Base-by-base conservation (phyloP, 1,140 invertebrate species). In the Cephus cinctus region DNA sequence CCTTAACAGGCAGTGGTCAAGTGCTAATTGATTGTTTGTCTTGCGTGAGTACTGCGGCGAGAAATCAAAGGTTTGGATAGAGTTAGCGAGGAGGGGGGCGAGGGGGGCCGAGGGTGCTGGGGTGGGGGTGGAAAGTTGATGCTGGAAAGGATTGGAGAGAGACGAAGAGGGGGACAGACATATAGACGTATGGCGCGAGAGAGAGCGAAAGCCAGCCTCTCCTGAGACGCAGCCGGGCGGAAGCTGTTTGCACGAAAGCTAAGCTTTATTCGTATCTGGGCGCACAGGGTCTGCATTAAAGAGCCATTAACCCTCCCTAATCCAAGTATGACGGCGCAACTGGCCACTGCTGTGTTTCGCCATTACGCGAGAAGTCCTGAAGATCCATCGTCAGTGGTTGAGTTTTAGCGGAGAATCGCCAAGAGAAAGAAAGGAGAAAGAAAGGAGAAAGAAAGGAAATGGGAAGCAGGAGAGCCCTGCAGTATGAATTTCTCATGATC, bases 311-410 rank as follows among this genome's bases (percentile, higher is more conserved):
- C 38, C 14, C 40, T 49, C 16, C n/a, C 47, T 39, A 49, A 42
- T 32, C 43, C 42, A 42, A 39, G 39, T 27, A 49, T 49, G 39
- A 49, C 47, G 40, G 23, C 19, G 21, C 31, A 21, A 35, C 36
- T 44, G 34, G 31, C 43, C 19, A 45, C 43, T 14, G 6, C 9
- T 35, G 43, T 31, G 20, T 32, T 20, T 12, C 20, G 31, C 27
- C 16, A 9, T 35, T 45, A 21, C 42, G 32, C 23, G 30, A 45
- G 36, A 45, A 45, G 34, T 35, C 36, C 36, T 45, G 36, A 35
- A 23, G 31, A 35, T 45, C 36, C 43, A 20, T 15, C 19, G 22
- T 21, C 42, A 27, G 40, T 43, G 40, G 40, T 43, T 43, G 19
- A 22, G n/a, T n/a, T n/a, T n/a, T n/a, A n/a, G n/a, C n/a, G n/a